Evolutionary conservation across 2,888 invertebrate genomes (phyloP), one percentile per base, ranked within the genome.

Genomic region (Lypha dubia): DNA sequence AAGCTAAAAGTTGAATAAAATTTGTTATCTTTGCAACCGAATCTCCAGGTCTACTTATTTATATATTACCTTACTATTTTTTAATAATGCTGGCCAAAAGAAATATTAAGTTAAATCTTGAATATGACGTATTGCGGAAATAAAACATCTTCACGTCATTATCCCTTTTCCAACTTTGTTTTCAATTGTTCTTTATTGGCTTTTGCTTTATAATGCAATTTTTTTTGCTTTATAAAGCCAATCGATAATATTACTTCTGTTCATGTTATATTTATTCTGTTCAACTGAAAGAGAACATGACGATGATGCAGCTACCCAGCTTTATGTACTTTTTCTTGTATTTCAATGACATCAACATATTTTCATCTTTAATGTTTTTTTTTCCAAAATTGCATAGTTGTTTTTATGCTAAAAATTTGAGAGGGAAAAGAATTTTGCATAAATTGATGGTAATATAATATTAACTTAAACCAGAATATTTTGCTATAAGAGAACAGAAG

Each of bases 361-460:
- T 51, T 74, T 62, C 13, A 62, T 60, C 35, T 44, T 35, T 6
- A 38, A 22, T 28, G 62, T 22, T 24, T 67, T 28, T 35, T 1
- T n/a, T n/a, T n/a, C n/a, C n/a, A n/a, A 67, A 65, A 53, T 44
- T 46, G 17, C 9, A 6, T 32, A 46, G 22, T 44, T 20, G n/a
- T 56, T 35, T 53, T 56, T 20, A 9, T 56, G 44, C 28, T 44
- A 53, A 53, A 44, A 63, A 41, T 63, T 65, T 41, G 24, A 53
- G 62, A 74, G 13, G 22, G 63, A 41, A 63, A 41, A 41, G 53
- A 63, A 53, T 74, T 53, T 41, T 63, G 51, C 41, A 74, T 46
- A 63, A 53, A 74, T 74, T 74, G 15, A 15, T 22, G 28, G 63
- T 63, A 63, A 62, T 74, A 35, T n/a, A 60, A 60, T 56, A 70